These are phyloP conservation scores for Samia ricini DNA, from an alignment of 1,140 invertebrate genomes.

Conservation along the genomic window DNA sequence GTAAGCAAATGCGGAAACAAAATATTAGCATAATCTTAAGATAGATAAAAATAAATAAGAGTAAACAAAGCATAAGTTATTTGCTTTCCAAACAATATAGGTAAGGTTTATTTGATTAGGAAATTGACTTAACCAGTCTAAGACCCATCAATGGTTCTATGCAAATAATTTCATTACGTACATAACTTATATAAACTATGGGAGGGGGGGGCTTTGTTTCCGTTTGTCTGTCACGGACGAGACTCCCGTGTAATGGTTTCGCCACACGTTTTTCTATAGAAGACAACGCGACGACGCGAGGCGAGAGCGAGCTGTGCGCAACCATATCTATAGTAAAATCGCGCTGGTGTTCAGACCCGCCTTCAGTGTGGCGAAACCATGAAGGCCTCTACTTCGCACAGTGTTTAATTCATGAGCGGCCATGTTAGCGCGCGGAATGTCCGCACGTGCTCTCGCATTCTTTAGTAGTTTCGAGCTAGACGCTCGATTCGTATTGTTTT, in stretches of 20 bases:
- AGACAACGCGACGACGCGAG: too few species aligned
- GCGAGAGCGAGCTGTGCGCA: too few species aligned
- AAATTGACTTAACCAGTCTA: not conserved
- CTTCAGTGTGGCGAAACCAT: too few species aligned
- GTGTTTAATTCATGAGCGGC: conserved; percentile 27
- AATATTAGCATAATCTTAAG: not conserved
- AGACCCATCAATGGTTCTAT: not conserved
- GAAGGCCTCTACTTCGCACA: conserved; percentile 1
- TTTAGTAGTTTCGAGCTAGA: not conserved
- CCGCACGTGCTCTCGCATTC: conserved; percentile 9
- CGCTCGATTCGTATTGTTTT: not conserved
- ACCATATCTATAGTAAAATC: not conserved
- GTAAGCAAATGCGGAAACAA: not conserved
- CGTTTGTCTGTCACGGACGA: conserved; percentile 22
- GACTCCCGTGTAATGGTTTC: not conserved
- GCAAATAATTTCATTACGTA: not conserved
- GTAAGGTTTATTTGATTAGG: not conserved
- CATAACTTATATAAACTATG: conserved; percentile 17
- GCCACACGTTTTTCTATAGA: too few species aligned
- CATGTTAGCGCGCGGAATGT: conserved; percentile 15
- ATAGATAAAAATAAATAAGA: not conserved
- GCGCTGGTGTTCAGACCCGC: not conserved
- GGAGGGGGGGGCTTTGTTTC: conserved; percentile 21
- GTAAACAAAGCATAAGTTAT: not conserved
- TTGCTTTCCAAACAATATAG: not conserved